Conservation (phyloP, 2,113 vertebrate genomes). For the Bathybates hornii region DNA sequence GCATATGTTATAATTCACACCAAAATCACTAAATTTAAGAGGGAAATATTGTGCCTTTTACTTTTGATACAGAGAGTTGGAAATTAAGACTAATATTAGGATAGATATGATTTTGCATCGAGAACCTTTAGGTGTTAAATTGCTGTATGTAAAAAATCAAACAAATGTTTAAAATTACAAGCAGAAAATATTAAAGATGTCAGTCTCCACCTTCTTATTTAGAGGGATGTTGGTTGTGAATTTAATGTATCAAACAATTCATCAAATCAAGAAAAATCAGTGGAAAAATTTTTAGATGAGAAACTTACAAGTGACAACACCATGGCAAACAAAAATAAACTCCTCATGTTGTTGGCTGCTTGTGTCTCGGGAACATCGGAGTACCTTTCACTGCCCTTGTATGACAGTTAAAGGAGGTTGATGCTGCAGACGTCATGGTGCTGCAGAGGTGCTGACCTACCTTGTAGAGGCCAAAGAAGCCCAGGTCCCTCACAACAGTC, state of each 20-base stretch:
- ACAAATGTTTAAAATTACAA: not conserved
- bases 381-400: conserved; percentile 45
- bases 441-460: conserved; percentile 70
- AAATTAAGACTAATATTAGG: not conserved
- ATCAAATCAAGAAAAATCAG: not conserved
- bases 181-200: not conserved
- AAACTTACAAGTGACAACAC: not conserved
- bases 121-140: not conserved
- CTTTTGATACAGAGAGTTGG: not conserved
- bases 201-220: not conserved
- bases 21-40: not conserved
- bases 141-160: not conserved
- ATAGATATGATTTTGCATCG: not conserved
- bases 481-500: conserved; percentile 85
- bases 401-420: conserved; percentile 21
- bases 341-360: not conserved
- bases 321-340: not conserved
- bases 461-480: conserved; percentile 98
- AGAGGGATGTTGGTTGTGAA: not conserved
- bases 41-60: not conserved
- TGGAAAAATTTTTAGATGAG: not conserved
- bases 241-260: not conserved
- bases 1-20: not conserved
- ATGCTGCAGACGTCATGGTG: conserved; percentile 10
- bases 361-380: not conserved